These are phyloP conservation scores for Limnephilus rhombicus DNA, from an alignment of 2,888 invertebrate genomes.

Conservation along the genomic window DNA sequence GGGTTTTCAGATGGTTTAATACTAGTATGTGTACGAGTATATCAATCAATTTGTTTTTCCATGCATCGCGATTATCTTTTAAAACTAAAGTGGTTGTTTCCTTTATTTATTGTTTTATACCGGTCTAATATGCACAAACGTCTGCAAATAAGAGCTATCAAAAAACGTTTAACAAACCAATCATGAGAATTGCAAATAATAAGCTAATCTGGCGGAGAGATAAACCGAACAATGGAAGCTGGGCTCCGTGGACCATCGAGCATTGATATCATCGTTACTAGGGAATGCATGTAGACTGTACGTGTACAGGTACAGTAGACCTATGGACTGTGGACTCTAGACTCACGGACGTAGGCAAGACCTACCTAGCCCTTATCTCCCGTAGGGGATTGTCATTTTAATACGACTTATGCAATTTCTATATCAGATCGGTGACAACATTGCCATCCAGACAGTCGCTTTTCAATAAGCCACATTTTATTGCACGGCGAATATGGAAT, in stretches of 20 bases:
- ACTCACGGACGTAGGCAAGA: slow-evolving; percentile 24
- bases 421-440: slow-evolving; percentile 58
- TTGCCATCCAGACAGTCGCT: slow-evolving; percentile 41
- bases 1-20: neutral
- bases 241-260: slow-evolving; percentile 46
- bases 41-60: too few species aligned
- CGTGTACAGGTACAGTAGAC: neutral
- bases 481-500: slow-evolving; percentile 25
- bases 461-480: slow-evolving; percentile 40
- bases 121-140: neutral
- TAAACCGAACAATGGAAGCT: slow-evolving; percentile 63
- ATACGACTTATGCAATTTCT: slow-evolving; percentile 57
- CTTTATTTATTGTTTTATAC: too few species aligned
- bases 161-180: slow-evolving; percentile 31
- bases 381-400: slow-evolving; percentile 62
- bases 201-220: slow-evolving; percentile 62
- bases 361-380: slow-evolving; percentile 55
- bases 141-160: slow-evolving; percentile 5
- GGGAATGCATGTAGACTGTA: slow-evolving; percentile 28
- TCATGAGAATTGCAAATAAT: slow-evolving; percentile 57
- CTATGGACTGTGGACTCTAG: neutral
- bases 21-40: too few species aligned
- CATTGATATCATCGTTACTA: slow-evolving; percentile 57
- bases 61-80: neutral
- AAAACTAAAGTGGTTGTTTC: too few species aligned